Percentiles rank a stretch among this genome's conserved stretches.
Evolutionary conservation across 2,113 vertebrate species (phyloP).

Genomic region (Daphoenositta chrysoptera): DNA sequence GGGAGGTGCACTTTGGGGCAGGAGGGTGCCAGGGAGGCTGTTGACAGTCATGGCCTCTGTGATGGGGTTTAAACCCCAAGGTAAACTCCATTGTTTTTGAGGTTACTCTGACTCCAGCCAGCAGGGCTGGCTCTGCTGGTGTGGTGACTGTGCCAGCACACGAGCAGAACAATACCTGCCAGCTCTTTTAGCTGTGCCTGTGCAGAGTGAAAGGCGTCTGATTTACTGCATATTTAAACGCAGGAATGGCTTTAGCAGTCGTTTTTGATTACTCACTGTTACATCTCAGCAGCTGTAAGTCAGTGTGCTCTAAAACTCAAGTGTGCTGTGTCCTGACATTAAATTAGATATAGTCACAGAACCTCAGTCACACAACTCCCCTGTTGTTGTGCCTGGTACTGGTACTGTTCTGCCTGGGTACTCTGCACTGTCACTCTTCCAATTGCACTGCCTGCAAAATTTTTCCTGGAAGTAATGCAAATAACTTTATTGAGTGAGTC

Average conservation of each 20-base stretch:
- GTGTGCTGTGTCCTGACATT: background rate
- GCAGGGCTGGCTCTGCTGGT: background rate
- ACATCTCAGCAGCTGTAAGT: background rate
- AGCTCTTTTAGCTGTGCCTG: background rate
- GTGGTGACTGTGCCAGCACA: background rate
- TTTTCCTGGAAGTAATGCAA: conserved; percentile 30
- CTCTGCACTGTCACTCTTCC: background rate
- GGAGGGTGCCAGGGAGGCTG: background rate
- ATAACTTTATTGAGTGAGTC: background rate
- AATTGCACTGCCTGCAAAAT: background rate
- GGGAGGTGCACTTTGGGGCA: background rate
- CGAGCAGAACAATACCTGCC: background rate
- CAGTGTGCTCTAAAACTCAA: background rate
- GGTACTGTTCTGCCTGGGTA: background rate
- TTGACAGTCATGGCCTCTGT: background rate
- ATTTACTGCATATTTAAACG: background rate
- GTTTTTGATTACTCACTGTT: background rate
- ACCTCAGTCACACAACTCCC: background rate
- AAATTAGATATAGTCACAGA: background rate
- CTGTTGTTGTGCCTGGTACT: no score
- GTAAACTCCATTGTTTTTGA: background rate
- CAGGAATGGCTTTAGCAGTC: background rate
- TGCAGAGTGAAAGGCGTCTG: background rate
- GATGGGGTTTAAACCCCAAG: background rate
- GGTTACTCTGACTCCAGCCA: background rate